phyloP scores from a whole-genome alignment of 2,797 vertebrate species.

The Gambusia yucatana region DNA sequence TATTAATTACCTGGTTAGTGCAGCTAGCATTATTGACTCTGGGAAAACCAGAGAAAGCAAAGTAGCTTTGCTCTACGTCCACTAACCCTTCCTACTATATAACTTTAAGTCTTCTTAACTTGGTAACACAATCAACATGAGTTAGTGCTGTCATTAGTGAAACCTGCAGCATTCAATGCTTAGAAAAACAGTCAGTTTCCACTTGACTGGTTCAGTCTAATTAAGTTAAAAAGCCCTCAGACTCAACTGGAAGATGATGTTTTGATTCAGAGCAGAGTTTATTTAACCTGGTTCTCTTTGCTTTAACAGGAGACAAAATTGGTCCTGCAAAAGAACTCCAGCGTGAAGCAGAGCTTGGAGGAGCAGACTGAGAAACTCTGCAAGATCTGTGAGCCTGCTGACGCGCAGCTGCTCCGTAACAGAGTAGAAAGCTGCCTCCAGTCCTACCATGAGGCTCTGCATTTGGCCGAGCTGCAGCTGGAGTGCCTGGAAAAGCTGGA shows the following conservation, averaged over 20 bases:
- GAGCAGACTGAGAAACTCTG: constrained; percentile 82
- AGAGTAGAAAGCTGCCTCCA: constrained; percentile 88
- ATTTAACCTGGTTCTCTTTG: constrained; percentile 12
- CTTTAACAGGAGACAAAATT: constrained; percentile 81
- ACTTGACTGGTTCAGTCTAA: neutral
- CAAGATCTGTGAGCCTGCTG: constrained; percentile 82
- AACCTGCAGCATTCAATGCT: neutral
- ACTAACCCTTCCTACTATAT: neutral
- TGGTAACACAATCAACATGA: neutral
- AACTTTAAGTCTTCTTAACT: neutral
- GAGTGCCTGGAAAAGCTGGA: constrained; percentile 84
- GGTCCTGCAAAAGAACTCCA: constrained; percentile 81
- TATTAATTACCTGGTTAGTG: neutral
- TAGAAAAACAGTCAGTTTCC: neutral
- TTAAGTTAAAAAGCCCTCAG: neutral
- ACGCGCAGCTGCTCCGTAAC: constrained; percentile 82
- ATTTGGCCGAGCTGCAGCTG: constrained; percentile 83
- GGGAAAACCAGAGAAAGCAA: neutral
- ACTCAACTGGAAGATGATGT: neutral
- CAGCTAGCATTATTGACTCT: neutral
- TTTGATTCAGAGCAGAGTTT: constrained; percentile 12
- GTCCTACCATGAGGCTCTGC: constrained; percentile 87
- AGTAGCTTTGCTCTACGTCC: neutral
- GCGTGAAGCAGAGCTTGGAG: constrained; percentile 80
- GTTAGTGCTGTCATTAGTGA: neutral